Evolutionary conservation across 2,113 vertebrate genomes (phyloP).

Genomic region (Petrocephalus microphthalmus): DNA sequence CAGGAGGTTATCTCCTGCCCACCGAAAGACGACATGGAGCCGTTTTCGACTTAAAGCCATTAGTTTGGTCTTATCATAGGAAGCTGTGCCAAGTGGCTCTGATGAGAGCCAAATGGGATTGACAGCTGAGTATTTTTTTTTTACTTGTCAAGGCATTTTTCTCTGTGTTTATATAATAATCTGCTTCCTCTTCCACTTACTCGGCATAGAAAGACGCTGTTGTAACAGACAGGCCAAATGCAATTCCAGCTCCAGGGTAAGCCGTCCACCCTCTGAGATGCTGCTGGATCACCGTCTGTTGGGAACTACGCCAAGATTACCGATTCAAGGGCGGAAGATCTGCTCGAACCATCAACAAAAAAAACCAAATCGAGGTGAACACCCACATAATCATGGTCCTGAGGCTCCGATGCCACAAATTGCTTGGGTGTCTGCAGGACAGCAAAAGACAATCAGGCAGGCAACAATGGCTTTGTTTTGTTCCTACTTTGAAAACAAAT

Average conservation of each 20-base stretch:
- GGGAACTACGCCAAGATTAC: background rate
- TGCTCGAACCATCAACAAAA: background rate
- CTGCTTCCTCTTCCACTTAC: background rate
- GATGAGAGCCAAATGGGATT: background rate
- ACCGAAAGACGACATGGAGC: background rate
- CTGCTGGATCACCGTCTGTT: background rate
- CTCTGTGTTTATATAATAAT: background rate
- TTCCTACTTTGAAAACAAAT: background rate
- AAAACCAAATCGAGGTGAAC: constrained; percentile 14
- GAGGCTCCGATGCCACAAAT: constrained; percentile 10
- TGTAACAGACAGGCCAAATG: background rate
- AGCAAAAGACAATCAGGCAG: constrained; percentile 6
- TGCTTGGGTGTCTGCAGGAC: constrained; percentile 5
- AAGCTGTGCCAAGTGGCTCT: background rate
- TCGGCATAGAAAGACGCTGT: background rate
- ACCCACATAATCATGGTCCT: background rate
- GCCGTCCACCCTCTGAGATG: background rate
- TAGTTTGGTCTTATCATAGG: background rate
- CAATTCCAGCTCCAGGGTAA: background rate
- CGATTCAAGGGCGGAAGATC: background rate
- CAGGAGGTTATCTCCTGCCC: background rate
- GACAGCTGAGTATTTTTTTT: background rate
- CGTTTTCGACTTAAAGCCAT: background rate
- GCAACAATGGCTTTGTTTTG: background rate
- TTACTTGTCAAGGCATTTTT: background rate